A percentile compares a stretch with the other conserved stretches of the same genome.
phyloP scores from a whole-genome alignment of 2,113 vertebrate genomes.

The Crotophaga sulcirostris region DNA sequence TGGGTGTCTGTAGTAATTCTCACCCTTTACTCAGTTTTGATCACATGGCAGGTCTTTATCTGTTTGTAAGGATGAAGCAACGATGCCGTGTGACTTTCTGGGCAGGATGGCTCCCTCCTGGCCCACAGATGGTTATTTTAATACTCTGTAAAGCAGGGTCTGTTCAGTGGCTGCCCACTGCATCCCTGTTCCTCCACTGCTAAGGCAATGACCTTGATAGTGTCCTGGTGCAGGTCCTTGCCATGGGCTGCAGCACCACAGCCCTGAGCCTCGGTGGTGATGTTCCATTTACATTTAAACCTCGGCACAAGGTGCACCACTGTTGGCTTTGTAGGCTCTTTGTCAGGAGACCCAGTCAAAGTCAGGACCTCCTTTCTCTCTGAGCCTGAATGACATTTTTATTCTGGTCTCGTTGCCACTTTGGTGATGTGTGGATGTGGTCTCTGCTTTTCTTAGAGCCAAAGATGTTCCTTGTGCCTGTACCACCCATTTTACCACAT shows the following conservation, averaged over 20 bases:
- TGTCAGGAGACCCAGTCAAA: not conserved
- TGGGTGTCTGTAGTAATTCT: not conserved
- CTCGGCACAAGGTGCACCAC: not conserved
- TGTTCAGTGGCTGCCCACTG: not conserved
- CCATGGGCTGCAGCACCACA: not conserved
- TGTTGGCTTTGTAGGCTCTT: not conserved
- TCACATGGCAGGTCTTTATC: not conserved
- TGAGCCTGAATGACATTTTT: not conserved
- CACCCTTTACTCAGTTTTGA: not conserved
- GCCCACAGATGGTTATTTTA: not conserved
- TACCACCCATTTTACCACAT: not conserved
- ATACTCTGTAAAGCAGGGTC: not conserved
- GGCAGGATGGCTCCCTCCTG: not conserved
- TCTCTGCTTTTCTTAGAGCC: not conserved
- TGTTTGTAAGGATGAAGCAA: not conserved
- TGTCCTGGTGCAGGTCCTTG: not conserved
- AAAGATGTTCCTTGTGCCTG: not conserved
- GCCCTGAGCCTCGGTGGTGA: not conserved
- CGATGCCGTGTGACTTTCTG: not conserved
- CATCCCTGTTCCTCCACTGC: not conserved
- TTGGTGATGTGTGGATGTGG: not conserved
- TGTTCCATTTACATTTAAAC: not conserved
- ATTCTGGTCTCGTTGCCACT: rapidly evolving
- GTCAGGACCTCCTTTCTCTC: not conserved
- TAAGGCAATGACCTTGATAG: not conserved